These are phyloP conservation scores for Callochromis pleurospilus DNA, from an alignment of 2,113 vertebrate genomes.

Conservation along the genomic window DNA sequence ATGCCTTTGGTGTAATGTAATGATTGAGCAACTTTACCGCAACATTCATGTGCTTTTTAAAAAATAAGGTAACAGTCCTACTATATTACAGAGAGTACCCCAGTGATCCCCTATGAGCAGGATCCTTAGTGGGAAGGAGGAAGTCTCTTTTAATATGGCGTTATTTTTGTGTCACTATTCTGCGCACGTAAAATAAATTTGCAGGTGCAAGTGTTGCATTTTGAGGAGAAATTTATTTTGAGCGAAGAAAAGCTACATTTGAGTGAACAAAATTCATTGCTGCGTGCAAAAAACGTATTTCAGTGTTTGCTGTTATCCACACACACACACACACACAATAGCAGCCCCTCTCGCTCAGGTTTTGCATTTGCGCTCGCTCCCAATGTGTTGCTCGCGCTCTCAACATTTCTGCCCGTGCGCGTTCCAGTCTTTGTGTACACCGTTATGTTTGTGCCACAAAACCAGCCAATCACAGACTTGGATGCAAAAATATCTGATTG, in stretches of 20 bases:
- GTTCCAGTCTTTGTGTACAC: accelerated
- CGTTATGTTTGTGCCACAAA: accelerated
- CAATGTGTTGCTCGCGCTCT: not conserved
- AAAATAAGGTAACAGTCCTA: not conserved
- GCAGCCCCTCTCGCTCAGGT: not conserved
- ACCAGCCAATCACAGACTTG: not conserved
- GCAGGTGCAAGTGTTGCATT: not conserved
- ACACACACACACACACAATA: not conserved
- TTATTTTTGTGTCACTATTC: not conserved
- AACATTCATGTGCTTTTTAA: not conserved
- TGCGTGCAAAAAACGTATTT: not conserved
- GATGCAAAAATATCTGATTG: not conserved
- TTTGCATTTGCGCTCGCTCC: not conserved
- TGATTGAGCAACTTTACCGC: not conserved
- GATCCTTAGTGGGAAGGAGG: not conserved
- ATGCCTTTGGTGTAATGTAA: not conserved
- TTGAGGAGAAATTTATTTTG: not conserved
- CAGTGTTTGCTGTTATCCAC: not conserved
- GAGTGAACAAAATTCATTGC: not conserved
- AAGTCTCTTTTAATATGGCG: not conserved
- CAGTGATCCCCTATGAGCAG: not conserved
- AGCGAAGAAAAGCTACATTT: not conserved
- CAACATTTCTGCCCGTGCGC: not conserved
- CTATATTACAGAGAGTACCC: not conserved
- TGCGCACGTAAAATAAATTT: accelerated